These are phyloP conservation scores for Andrena marginata DNA, from an alignment of 2,888 invertebrate genomes.

Conservation along the genomic window DNA sequence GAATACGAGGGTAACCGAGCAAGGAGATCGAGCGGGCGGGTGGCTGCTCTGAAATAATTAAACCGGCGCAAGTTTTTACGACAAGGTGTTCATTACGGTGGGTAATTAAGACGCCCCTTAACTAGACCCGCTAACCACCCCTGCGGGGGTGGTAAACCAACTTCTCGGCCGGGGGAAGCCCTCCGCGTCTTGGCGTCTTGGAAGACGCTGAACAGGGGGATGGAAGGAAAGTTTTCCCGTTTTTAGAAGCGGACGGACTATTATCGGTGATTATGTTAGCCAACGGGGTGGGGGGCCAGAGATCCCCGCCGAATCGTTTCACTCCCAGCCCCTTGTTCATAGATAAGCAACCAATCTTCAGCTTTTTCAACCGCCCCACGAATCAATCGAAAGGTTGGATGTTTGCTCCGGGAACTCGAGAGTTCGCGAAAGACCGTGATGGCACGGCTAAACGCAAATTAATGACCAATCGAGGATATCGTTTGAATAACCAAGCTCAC, in stretches of 20 bases:
- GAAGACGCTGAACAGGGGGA: slow-evolving; percentile 46
- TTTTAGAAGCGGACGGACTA: slow-evolving; percentile 81
- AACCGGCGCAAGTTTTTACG: slow-evolving; percentile 85
- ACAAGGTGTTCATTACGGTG: slow-evolving; percentile 85
- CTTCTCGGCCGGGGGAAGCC: slow-evolving; percentile 77
- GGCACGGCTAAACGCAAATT: not conserved
- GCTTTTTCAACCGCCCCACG: slow-evolving; percentile 3
- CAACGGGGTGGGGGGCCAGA: slow-evolving; percentile 15
- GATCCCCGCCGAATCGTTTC: slow-evolving; percentile 62
- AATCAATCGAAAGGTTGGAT: slow-evolving; percentile 6
- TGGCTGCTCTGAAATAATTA: slow-evolving; percentile 82
- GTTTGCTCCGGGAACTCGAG: not conserved
- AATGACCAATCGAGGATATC: not conserved
- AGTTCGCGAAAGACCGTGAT: too few relatives aligned
- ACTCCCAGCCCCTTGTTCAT: slow-evolving; percentile 62
- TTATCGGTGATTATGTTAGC: slow-evolving; percentile 82
- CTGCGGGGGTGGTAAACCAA: slow-evolving; percentile 84
- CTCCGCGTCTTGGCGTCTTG: slow-evolving; percentile 55
- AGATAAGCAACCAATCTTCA: slow-evolving; percentile 42
- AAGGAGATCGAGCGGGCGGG: slow-evolving; percentile 55
- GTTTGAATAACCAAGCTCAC: not conserved
- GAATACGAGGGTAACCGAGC: slow-evolving; percentile 67
- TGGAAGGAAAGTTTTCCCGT: slow-evolving; percentile 72
- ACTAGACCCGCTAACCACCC: slow-evolving; percentile 84
- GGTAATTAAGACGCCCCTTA: slow-evolving; percentile 85